Conservation (phyloP, 2,113 vertebrate genomes). For the Daboia siamensis region DNA sequence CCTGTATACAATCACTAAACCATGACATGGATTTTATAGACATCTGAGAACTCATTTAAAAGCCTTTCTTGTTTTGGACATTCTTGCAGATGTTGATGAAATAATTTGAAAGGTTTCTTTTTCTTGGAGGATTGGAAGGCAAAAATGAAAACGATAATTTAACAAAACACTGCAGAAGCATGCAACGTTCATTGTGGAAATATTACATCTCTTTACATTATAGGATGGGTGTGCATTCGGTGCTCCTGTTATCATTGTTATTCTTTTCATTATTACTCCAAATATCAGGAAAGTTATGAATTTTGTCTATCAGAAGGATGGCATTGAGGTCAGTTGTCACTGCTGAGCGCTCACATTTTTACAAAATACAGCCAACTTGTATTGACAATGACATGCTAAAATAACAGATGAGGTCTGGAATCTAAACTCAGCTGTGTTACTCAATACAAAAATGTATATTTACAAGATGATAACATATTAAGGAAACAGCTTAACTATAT, state of each 20-base stretch:
- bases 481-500: constrained; percentile 70
- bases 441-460: constrained; percentile 83
- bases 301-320: constrained; percentile 74
- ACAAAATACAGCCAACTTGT: constrained; percentile 78
- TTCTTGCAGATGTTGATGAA: constrained; percentile 63
- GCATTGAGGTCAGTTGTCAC: constrained; percentile 75
- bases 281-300: constrained; percentile 71
- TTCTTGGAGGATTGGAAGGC: constrained; percentile 72
- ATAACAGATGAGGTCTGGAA: constrained; percentile 78
- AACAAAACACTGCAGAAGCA: constrained; percentile 88
- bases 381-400: constrained; percentile 89
- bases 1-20: constrained; percentile 97
- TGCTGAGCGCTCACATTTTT: constrained; percentile 78
- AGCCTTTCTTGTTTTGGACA: constrained; percentile 86
- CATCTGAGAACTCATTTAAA: constrained; percentile 94
- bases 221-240: constrained; percentile 1
- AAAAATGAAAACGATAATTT: constrained; percentile 72
- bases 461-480: constrained; percentile 84
- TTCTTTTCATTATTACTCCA: constrained; percentile 35
- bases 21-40: constrained; percentile 90
- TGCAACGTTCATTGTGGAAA: constrained; percentile 96
- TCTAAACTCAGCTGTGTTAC: constrained; percentile 72
- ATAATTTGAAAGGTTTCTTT: constrained; percentile 62
- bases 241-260: not conserved
- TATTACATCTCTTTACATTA: constrained; percentile 80